Conservation (phyloP, 2,888 invertebrate species). For the Apotomis turbidana region DNA sequence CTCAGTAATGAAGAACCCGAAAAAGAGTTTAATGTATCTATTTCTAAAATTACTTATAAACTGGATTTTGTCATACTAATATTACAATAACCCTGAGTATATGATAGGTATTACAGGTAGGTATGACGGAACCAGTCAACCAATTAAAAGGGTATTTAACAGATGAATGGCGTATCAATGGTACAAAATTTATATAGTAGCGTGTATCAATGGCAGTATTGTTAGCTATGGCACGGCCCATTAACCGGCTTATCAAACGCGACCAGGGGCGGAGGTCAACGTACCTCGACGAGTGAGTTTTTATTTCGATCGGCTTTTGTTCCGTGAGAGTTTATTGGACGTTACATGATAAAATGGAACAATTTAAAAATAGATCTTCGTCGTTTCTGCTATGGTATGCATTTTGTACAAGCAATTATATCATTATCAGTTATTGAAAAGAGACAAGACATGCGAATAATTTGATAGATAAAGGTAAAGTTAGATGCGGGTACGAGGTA, state of each 20-base stretch:
- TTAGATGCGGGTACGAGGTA: too few relatives aligned
- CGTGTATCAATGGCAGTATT: slow-evolving; percentile 40
- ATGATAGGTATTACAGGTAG: neutral
- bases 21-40: too few relatives aligned
- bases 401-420: too few relatives aligned
- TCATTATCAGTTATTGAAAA: too few relatives aligned
- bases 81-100: neutral
- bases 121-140: slow-evolving; percentile 32
- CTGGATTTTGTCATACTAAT: neutral
- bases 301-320: slow-evolving; percentile 39
- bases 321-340: slow-evolving; percentile 29
- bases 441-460: too few relatives aligned
- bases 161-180: slow-evolving; percentile 41
- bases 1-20: too few relatives aligned
- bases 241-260: slow-evolving; percentile 40
- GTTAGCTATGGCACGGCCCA: slow-evolving; percentile 38
- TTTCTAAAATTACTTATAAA: too few relatives aligned
- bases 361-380: slow-evolving; percentile 7
- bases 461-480: too few relatives aligned
- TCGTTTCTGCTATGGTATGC: too few relatives aligned
- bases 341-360: neutral
- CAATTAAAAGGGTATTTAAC: slow-evolving; percentile 35
- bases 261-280: slow-evolving; percentile 40
- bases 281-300: slow-evolving; percentile 32
- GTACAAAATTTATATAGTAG: slow-evolving; percentile 34